These are phyloP conservation scores for Choloepus didactylus DNA, from an alignment of 2,797 vertebrate genomes.

Conservation along the genomic window DNA sequence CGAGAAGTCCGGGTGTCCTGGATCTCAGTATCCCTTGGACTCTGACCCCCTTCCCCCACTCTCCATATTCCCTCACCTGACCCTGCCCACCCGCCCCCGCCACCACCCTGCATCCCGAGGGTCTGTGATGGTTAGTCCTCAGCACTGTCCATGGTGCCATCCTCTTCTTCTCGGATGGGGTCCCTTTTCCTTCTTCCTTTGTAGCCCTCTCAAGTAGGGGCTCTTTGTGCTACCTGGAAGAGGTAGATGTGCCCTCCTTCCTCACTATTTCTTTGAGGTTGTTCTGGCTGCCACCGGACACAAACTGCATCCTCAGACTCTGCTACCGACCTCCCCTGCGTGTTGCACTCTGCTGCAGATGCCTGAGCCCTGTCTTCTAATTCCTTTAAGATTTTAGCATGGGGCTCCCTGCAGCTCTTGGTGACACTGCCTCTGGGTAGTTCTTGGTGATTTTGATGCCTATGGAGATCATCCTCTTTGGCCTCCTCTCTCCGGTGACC, in stretches of 20 bases:
- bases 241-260: neutral
- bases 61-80: neutral
- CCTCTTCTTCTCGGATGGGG: neutral
- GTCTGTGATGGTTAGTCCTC: accelerated
- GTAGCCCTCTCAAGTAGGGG: neutral
- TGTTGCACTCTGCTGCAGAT: neutral
- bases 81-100: no score
- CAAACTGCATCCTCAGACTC: neutral
- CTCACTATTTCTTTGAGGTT: neutral
- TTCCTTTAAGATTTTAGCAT: neutral
- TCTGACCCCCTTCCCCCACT: neutral
- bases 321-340: neutral
- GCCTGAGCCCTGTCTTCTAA: neutral
- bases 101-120: accelerated
- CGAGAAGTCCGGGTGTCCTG: neutral
- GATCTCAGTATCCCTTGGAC: neutral
- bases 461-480: neutral
- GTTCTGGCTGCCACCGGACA: neutral
- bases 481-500: neutral
- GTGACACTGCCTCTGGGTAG: neutral
- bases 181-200: neutral
- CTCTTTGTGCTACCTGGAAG: neutral
- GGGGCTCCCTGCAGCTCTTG: neutral
- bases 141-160: neutral
- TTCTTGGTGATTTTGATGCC: neutral